Base-by-base conservation (phyloP, 2,888 invertebrate genomes). In the Pristionchus exspectatus region DNA sequence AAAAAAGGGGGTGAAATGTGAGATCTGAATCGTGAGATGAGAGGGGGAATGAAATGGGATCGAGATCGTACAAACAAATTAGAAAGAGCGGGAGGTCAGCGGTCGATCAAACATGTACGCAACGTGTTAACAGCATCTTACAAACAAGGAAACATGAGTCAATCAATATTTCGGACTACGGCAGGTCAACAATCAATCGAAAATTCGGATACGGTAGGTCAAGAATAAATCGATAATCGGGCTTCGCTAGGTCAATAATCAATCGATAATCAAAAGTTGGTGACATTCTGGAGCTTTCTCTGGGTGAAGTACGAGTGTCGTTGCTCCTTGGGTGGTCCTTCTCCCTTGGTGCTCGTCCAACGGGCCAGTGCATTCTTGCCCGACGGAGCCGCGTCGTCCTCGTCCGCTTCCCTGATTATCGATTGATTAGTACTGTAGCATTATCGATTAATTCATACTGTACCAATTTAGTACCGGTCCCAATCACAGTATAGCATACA, bases 391-490 rank as follows among this genome's bases (percentile, higher is more conserved):
- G 30, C 30, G 50, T 92, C 91, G 27, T 93, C 93, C 81, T 91
- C 92, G 59, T 95, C 95, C 86, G 95, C 91, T 83, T 91, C 91
- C 92, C 91, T 91, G 33, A 69, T 87, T 69, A 87, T 69, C 59
- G 63, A 85, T 44, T n/a, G 38, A n/a, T 24, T 59, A 56, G 18
- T 12, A 84, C 38, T 4, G 69, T n/a, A 27, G n/a, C 30, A 21
- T 1, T 33, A 72, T 27, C 69, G 7, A 69, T 14, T 69, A n/a
- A 0, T n/a, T 69, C 4, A n/a, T 69, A 69, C 4, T 69, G 27
- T 69, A 27, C n/a, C n/a, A 24, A 12, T 69, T n/a, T 3, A 2
- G 4, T 38, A 74, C 14, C 38, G n/a, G n/a, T 81, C 14, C 30
- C n/a, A 30, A 16, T 77, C 9, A 50, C 10, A 0, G 44, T 50